Evolutionary conservation across 2,113 vertebrate species (phyloP), one percentile per base, ranked within the genome.

Genomic region (Myotis brandtii): DNA sequence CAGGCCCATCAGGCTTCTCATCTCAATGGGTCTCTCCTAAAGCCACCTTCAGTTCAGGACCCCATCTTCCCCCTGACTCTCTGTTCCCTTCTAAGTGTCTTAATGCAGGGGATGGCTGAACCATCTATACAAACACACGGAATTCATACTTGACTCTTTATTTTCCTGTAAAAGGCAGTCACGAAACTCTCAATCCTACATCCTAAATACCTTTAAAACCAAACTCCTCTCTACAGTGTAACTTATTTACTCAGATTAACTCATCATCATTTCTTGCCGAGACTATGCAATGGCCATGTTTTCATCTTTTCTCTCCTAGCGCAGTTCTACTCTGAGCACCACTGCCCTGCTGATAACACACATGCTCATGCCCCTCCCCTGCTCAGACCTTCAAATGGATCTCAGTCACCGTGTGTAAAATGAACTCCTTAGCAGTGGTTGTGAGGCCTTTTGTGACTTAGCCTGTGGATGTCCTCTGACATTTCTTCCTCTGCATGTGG

Each of bases 251-350:
- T 30, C 34, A 66, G 18, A 25, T 46, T 48, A 54, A 4, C 16
- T 52, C 14, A 2, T 67, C 32, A 2, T 56, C 16, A 16, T 77
- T 48, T 84, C 70, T 76, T 84, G 18, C n/a, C 34, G 46, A 17
- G 13, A 56, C 27, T 59, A 0, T 48, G 12, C 4, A 48, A 6
- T 48, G 18, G 32, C 66, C 20, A 18, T 0, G 1, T 34, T 43
- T 25, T 32, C 30, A 14, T 32, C 52, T 27, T 73, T 52, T 66
- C 16, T 66, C 16, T 85, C 17, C 32, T 81, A 13, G 50, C 2
- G 25, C 16, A 10, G 0, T 23, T 79, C n/a, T 46, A 0, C 12
- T 6, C 34, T 21, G 0, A n/a, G 10, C 3, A 9, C 9, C 9
- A 6, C 54, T 14, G 0, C 52, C 0, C 20, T 52, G 10, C 43